phyloP scores from a whole-genome alignment of 1,140 invertebrate genomes.

The Drosophila bocqueti region DNA sequence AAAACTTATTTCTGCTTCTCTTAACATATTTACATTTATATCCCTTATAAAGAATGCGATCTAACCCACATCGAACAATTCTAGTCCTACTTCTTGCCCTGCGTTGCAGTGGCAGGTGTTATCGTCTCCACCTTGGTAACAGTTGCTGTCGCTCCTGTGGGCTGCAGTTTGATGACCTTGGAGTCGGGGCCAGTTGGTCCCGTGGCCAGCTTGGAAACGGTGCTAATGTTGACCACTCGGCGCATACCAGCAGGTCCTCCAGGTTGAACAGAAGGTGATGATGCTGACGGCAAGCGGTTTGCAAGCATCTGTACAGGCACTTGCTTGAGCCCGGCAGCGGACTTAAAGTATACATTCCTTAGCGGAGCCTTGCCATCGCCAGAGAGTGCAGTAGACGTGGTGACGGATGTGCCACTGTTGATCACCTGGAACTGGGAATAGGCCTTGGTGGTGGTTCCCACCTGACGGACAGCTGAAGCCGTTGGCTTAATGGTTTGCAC shows the following conservation, averaged over 20 bases:
- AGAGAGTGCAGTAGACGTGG: conserved; percentile 7
- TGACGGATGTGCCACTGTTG: conserved; percentile 24
- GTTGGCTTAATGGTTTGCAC: conserved; percentile 54
- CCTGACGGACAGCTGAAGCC: conserved; percentile 39
- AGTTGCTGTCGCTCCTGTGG: conserved; percentile 14
- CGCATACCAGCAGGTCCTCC: conserved; percentile 50
- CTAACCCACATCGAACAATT: not conserved
- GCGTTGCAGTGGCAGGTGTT: not conserved
- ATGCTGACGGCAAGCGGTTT: conserved; percentile 33
- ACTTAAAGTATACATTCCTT: conserved; percentile 60
- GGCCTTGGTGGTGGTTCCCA: conserved; percentile 45
- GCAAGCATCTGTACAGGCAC: conserved; percentile 62
- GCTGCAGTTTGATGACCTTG: conserved; percentile 49
- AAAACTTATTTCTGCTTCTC: conserved; percentile 9
- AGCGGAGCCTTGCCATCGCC: conserved; percentile 51
- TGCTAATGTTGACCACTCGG: conserved; percentile 57
- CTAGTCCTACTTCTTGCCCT: conserved; percentile 15
- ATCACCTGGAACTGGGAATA: conserved; percentile 67
- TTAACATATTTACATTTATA: conserved; percentile 41
- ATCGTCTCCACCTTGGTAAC: not conserved
- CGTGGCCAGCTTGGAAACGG: conserved; percentile 41
- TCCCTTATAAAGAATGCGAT: not conserved
- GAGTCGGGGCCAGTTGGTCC: conserved; percentile 6
- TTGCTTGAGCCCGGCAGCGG: conserved; percentile 56
- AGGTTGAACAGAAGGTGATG: not conserved